Evolutionary conservation across 2,113 vertebrate species (phyloP), one percentile per base, ranked within the genome.

Genomic region (Hylia prasina): DNA sequence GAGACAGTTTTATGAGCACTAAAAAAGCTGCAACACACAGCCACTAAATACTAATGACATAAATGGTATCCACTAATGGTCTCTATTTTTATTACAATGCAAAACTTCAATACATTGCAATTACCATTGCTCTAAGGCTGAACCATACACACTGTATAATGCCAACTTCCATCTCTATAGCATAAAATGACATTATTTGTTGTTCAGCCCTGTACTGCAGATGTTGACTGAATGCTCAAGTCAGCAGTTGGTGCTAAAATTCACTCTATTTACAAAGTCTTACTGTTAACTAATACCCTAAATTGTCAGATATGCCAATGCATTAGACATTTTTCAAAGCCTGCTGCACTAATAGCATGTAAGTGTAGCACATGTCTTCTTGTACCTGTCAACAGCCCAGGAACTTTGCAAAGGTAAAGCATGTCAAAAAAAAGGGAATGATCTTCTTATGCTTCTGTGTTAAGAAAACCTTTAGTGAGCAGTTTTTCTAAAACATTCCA

Each of bases 1-100:
- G 93, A 97, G 99, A 98, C 99, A 99, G 98, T 97, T 99, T 99
- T 99, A 99, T 91, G 98, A 98, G 98, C 98, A 97, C 98, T 99
- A 98, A 99, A 99, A 98, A 98, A 99, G 98, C 98, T 98, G 98
- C 98, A 98, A 98, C 98, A 98, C 95, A 97, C 97, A 97, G 94
- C 96, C 97, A 97, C 98, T 98, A 98, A 98, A 98, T 98, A 98
- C 97, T 98, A 98, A 98, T 98, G 98, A 98, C 98, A 98, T 98
- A 99, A 99, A 99, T 98, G 98, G 98, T 98, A 98, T 98, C 98
- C 98, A 98, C 98, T 98, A 99, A 99, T 98, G 98, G 98, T 93
- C 93, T 97, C 97, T 96, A 93, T 98, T 99, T 98, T 98, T 98
- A 98, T 98, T 98, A 97, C 97, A 98, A 98, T 98, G 96, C 98